phyloP scores from a whole-genome alignment of 2,113 vertebrate genomes.

The Myiozetetes cayanensis region DNA sequence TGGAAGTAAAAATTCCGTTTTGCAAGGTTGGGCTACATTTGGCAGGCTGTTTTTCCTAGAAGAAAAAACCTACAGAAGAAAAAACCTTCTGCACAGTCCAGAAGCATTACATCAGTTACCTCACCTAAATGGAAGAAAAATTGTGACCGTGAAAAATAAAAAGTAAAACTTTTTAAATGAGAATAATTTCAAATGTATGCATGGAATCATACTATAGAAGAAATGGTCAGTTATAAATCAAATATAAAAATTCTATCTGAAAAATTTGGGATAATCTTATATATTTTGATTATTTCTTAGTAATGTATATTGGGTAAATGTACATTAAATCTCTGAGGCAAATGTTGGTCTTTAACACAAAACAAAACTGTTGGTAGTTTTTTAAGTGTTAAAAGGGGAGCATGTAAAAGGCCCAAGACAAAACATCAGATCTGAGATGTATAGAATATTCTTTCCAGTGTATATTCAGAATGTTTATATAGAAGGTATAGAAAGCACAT shows the following conservation, averaged over 20 bases:
- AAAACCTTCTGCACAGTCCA: neutral
- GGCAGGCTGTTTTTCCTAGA: neutral
- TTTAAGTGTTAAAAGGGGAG: neutral
- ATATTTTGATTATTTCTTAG: neutral
- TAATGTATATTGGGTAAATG: neutral
- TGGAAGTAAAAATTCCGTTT: neutral
- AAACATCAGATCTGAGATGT: neutral
- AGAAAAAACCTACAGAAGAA: neutral
- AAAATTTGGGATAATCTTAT: neutral
- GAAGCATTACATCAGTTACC: neutral
- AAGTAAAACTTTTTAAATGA: neutral
- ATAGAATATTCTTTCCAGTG: neutral
- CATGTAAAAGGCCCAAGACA: neutral
- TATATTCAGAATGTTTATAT: neutral
- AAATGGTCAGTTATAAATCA: neutral
- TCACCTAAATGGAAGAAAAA: neutral
- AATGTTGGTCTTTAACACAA: neutral
- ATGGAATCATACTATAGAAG: neutral
- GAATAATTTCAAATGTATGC: neutral
- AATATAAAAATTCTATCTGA: neutral
- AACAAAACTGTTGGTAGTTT: neutral
- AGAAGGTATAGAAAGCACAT: neutral
- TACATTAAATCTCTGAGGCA: neutral
- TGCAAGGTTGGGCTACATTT: neutral
- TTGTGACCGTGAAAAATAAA: neutral